Evolutionary conservation across 2,888 invertebrate genomes (phyloP).

Genomic region (Nemapogon koenigi): DNA sequence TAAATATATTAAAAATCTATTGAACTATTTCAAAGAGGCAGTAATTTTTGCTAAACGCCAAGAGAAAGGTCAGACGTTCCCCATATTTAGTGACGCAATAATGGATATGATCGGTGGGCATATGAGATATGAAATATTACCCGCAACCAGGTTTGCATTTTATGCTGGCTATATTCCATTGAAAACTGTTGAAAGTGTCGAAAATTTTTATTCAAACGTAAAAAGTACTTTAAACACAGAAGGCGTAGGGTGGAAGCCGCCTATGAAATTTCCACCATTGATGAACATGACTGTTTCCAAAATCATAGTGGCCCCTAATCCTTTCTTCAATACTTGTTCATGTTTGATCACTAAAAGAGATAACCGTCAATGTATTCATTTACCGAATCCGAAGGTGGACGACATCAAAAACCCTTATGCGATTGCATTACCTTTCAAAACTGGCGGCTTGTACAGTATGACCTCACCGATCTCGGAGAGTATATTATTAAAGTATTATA

Average conservation of each 20-base stretch:
- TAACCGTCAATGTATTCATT: conserved; percentile 37
- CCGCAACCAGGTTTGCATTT: conserved; percentile 41
- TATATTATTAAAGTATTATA: conserved; percentile 43
- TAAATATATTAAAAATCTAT: conserved; percentile 30
- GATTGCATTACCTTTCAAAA: conserved; percentile 41
- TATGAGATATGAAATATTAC: conserved; percentile 39
- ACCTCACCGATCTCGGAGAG: conserved; percentile 35
- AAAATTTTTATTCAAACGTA: conserved; percentile 34
- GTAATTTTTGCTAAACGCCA: conserved; percentile 23
- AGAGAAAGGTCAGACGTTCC: conserved; percentile 21
- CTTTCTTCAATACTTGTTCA: conserved; percentile 34
- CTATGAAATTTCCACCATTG: conserved; percentile 29
- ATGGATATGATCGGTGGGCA: conserved; percentile 48
- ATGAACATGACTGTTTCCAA: conserved; percentile 44
- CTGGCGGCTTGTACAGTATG: conserved; percentile 35
- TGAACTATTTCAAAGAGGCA: conserved; percentile 34
- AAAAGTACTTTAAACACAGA: conserved; percentile 39
- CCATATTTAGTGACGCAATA: conserved; percentile 34
- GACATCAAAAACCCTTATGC: conserved; percentile 33
- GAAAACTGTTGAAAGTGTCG: conserved; percentile 30
- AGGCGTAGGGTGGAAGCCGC: conserved; percentile 42
- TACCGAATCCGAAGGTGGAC: conserved; percentile 41
- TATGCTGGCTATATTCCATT: conserved; percentile 51
- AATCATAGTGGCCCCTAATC: conserved; percentile 33
- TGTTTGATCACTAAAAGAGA: conserved; percentile 37